These are phyloP conservation scores for Slavum lentiscoides DNA, from an alignment of 2,888 invertebrate species.

Conservation along the genomic window DNA sequence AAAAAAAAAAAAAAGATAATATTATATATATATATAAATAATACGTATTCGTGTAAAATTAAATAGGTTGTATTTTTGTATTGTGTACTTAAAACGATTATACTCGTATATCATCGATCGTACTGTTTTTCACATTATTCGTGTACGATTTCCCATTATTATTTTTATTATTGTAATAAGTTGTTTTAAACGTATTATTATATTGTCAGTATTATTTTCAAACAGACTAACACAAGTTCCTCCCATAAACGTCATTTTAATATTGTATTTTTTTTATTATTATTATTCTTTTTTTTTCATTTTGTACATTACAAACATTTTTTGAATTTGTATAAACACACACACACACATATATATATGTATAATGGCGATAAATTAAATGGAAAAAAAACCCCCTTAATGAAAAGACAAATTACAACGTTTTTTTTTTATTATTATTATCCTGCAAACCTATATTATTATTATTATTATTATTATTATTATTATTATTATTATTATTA, in stretches of 20 bases:
- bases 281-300: slow-evolving; percentile 27
- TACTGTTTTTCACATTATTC: neutral
- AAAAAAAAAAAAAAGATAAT: slow-evolving; percentile 10
- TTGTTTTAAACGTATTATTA: slow-evolving; percentile 1
- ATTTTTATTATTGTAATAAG: neutral
- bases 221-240: slow-evolving; percentile 51
- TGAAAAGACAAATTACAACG: neutral
- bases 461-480: neutral
- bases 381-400: slow-evolving; percentile 13
- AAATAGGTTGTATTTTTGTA: slow-evolving; percentile 50
- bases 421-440: too few relatives aligned
- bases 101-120: neutral
- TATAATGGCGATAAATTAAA: slow-evolving; percentile 17
- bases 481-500: neutral
- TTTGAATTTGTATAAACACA: slow-evolving; percentile 32
- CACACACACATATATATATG: too few relatives aligned
- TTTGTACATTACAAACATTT: slow-evolving; percentile 40
- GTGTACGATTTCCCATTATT: too few relatives aligned
- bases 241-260: slow-evolving; percentile 19
- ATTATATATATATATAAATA: neutral
- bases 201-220: slow-evolving; percentile 49
- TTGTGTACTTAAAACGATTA: slow-evolving; percentile 38
- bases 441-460: neutral
- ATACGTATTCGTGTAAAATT: slow-evolving; percentile 26
- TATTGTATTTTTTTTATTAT: neutral